phyloP scores from a whole-genome alignment of 1,140 invertebrate species.

The Scaptomyza graminum region DNA sequence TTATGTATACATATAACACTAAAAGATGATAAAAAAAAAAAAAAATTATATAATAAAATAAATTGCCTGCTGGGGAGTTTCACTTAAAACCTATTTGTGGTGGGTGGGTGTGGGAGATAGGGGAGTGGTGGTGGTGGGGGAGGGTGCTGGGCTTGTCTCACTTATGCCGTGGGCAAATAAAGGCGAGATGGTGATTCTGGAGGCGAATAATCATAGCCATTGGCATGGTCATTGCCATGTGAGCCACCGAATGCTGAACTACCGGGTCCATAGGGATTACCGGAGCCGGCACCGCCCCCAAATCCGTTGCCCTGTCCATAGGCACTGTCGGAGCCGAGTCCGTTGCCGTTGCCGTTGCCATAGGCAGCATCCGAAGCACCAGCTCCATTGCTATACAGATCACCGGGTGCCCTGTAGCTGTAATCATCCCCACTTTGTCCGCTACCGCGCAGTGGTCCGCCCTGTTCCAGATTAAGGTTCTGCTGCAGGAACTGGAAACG shows the following conservation, averaged over 20 bases:
- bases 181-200: conserved; percentile 60
- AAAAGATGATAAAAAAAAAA: conserved; percentile 77
- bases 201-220: conserved; percentile 65
- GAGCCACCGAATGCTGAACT: conserved; percentile 9
- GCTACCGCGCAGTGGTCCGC: conserved; percentile 64
- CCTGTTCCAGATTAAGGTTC: conserved; percentile 62
- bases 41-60: conserved; percentile 50
- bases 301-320: conserved; percentile 29
- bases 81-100: conserved; percentile 63
- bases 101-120: conserved; percentile 7
- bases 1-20: conserved; percentile 67
- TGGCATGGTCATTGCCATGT: conserved; percentile 47
- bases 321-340: conserved; percentile 31
- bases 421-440: conserved; percentile 79
- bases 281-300: not conserved
- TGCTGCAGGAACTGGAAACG: conserved; percentile 81
- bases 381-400: not conserved
- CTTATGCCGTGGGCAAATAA: conserved; percentile 75
- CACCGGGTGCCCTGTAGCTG: conserved; percentile 55
- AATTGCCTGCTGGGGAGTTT: conserved; percentile 53
- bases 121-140: conserved; percentile 1
- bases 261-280: conserved; percentile 8
- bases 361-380: not conserved
- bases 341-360: conserved; percentile 35
- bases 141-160: not conserved